These are phyloP conservation scores for Lepus townsendii DNA, from an alignment of 2,797 vertebrate genomes.

Conservation along the genomic window DNA sequence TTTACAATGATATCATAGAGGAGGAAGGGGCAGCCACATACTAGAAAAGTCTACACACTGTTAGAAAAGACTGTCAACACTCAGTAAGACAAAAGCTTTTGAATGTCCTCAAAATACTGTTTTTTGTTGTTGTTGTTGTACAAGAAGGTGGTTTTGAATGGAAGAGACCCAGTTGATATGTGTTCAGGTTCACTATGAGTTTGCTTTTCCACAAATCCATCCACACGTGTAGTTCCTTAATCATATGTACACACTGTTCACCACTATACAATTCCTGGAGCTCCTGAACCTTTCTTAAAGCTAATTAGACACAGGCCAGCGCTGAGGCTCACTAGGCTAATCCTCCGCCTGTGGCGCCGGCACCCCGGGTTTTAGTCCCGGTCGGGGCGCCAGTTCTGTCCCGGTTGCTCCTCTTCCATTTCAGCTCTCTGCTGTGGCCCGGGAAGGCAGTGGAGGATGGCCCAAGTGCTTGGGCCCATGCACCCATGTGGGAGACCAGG, in stretches of 20 bases:
- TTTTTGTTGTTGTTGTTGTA: neutral
- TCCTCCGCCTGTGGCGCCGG: too few species aligned
- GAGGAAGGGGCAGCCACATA: neutral
- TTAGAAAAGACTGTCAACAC: constrained; percentile 8
- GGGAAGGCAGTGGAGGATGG: too few species aligned
- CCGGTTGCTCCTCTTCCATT: too few species aligned
- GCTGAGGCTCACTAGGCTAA: too few species aligned
- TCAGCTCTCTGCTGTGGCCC: too few species aligned
- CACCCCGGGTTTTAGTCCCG: too few species aligned
- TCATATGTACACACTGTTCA: neutral
- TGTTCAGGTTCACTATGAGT: neutral
- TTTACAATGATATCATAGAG: constrained; percentile 11
- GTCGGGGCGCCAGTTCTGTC: too few species aligned
- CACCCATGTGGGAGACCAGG: too few species aligned
- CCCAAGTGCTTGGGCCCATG: too few species aligned
- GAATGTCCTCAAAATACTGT: neutral
- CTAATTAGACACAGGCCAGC: neutral
- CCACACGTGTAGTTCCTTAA: neutral
- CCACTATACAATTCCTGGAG: neutral
- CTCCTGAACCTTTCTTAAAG: neutral
- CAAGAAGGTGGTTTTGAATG: neutral
- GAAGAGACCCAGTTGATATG: constrained; percentile 3
- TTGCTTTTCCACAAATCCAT: constrained; percentile 1
- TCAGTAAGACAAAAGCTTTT: neutral
- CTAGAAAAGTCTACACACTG: neutral